Base-by-base conservation (phyloP, 2,797 vertebrate species). In the Dryobates pubescens region DNA sequence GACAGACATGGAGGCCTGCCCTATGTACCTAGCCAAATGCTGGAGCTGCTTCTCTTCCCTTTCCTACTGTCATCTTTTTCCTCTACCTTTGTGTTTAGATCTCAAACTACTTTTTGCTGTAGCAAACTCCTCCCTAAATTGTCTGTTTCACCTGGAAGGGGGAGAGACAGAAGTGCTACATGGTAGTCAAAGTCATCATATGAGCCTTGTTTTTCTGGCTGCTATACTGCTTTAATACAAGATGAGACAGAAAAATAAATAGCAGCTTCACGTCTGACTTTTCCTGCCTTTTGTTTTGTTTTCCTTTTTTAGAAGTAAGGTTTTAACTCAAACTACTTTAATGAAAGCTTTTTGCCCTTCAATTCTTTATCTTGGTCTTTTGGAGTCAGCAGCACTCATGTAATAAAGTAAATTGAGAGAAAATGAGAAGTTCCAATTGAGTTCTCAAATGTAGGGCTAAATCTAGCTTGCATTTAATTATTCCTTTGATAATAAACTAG, bases 401-500 rank as follows among this genome's bases (percentile, higher is more conserved):
- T 32, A 59, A 68, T 83, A 92, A 87, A 78, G 72, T 63, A 62
- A 87, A 78, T 38, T 34, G 73, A 87, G 70, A 88, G 67, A 82
- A 88, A 91, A 85, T 32, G 8, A 92, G 62, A 63, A 65, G 63
- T 69, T 92, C 29, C 56, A 57, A 75, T 84, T 85, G 77, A 77
- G 91, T 95, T 73, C 11, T 84, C 57, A 62, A 64, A 49, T 70
- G 51, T 73, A 80, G 53, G 32, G 61, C 29, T 80, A 81, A 92
- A 84, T 80, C 56, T 10, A 58, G 19, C 34, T 80, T 85, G 69
- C 32, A 16, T 82, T 92, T 93, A 92, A 72, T 93, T 93, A 67
- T 59, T 86, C 41, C 49, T 82, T 49, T 77, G 63, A 90, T 62
- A 82, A 87, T 36, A 59, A 74, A 82, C 15, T 26, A 68, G 43